Evolutionary conservation across 2,888 invertebrate species (phyloP).

Genomic region (Erebia palarica): DNA sequence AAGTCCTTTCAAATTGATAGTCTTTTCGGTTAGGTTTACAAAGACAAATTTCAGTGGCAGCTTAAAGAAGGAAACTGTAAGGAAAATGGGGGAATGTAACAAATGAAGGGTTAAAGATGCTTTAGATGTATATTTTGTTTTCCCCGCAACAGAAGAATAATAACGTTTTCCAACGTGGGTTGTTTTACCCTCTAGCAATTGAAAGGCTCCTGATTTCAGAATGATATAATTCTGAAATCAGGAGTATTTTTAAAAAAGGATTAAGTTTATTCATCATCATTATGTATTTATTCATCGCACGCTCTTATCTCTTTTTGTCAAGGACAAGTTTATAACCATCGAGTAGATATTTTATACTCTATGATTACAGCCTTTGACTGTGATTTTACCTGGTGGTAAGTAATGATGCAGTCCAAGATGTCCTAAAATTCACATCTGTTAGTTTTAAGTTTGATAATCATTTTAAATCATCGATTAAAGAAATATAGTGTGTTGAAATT

Average conservation of each 20-base stretch:
- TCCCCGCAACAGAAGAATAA: conserved; percentile 13
- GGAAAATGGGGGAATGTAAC: conserved; percentile 3
- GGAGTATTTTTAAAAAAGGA: no score
- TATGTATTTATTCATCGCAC: background rate
- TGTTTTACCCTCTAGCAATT: conserved; percentile 4
- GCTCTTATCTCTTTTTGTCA: no score
- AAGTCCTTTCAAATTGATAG: background rate
- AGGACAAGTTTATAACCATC: no score
- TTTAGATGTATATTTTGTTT: conserved; percentile 6
- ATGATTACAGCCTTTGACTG: no score
- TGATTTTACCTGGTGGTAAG: no score
- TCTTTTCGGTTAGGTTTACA: conserved; percentile 6
- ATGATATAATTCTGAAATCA: background rate
- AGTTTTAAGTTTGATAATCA: no score
- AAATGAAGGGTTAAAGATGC: background rate
- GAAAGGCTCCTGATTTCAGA: no score
- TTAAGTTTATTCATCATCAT: background rate
- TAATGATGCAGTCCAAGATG: no score
- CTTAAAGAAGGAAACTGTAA: background rate
- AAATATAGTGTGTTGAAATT: no score
- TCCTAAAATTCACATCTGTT: no score
- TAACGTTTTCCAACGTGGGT: background rate
- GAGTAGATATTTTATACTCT: no score
- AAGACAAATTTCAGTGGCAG: conserved; percentile 12
- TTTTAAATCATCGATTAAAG: no score